A percentile compares a stretch with the other conserved stretches of the same genome.
Evolutionary conservation across 1,140 invertebrate genomes (phyloP).

Genomic region (Macrosteles quadrilineatus): DNA sequence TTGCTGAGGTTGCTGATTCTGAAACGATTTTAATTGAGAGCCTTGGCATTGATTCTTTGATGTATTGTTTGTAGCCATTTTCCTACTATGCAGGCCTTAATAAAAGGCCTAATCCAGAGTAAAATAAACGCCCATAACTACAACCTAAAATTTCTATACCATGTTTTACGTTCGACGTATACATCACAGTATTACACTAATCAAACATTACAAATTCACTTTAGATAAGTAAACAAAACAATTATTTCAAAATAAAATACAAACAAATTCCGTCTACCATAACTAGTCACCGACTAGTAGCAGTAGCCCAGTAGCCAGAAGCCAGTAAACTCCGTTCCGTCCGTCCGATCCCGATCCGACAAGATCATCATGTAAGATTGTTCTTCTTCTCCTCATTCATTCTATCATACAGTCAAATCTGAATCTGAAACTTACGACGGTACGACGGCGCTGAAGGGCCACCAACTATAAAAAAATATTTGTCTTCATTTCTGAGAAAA

Average conservation of each 20-base stretch:
- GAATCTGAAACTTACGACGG: too few relatives aligned
- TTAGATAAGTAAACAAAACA: not conserved
- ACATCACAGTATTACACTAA: constrained; percentile 13
- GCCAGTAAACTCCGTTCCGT: too few relatives aligned
- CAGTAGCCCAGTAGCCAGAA: too few relatives aligned
- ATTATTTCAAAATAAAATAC: not conserved
- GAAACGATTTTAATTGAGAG: constrained; percentile 21
- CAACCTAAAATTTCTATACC: not conserved
- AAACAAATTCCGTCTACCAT: constrained; percentile 9
- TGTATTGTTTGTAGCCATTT: constrained; percentile 34
- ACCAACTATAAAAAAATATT: too few relatives aligned
- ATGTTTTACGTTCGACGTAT: not conserved
- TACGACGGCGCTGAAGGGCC: too few relatives aligned
- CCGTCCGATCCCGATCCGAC: too few relatives aligned
- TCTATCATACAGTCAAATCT: too few relatives aligned
- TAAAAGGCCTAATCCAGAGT: constrained; percentile 12
- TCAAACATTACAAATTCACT: not conserved
- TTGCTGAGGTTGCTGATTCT: constrained; percentile 25
- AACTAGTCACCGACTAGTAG: constrained; percentile 16
- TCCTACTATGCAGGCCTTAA: constrained; percentile 23
- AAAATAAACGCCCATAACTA: constrained; percentile 1
- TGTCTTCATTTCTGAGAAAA: too few relatives aligned
- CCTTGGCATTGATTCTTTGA: constrained; percentile 33
- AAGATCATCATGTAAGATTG: too few relatives aligned
- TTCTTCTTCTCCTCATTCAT: too few relatives aligned